phyloP scores from a whole-genome alignment of 1,140 invertebrate genomes.

The Zeugodacus cucurbitae region DNA sequence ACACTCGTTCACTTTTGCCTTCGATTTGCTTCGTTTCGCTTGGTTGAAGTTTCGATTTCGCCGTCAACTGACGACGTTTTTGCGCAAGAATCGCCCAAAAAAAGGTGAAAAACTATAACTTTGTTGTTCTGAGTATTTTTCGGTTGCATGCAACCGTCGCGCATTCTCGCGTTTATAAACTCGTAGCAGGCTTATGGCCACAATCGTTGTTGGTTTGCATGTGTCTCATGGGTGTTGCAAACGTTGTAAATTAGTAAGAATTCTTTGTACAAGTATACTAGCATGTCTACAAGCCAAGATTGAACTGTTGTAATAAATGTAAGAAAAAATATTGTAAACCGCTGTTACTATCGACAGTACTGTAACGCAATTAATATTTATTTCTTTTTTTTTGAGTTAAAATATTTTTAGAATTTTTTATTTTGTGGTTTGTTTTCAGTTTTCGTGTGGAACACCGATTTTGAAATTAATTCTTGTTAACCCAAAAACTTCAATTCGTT shows the following conservation, averaged over 20 bases:
- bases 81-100: neutral
- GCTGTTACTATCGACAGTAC: neutral
- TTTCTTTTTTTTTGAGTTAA: too few relatives aligned
- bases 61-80: neutral
- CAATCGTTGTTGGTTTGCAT: neutral
- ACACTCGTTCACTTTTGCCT: neutral
- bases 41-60: conserved; percentile 28
- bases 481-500: neutral
- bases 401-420: neutral
- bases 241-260: neutral
- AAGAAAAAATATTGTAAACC: too few relatives aligned
- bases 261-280: too few relatives aligned
- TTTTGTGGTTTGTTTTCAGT: neutral
- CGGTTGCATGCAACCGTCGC: neutral
- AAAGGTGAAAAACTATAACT: neutral
- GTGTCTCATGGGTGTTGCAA: conserved; percentile 20
- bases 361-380: neutral
- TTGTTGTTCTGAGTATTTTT: neutral
- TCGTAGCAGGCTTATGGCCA: neutral
- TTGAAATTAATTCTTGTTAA: neutral
- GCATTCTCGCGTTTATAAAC: neutral
- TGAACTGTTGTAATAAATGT: too few relatives aligned
- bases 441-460: neutral
- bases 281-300: too few relatives aligned
- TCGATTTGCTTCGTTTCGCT: conserved; percentile 3